These are phyloP conservation scores for Netelia virgata DNA, from an alignment of 2,888 invertebrate species.

Conservation along the genomic window DNA sequence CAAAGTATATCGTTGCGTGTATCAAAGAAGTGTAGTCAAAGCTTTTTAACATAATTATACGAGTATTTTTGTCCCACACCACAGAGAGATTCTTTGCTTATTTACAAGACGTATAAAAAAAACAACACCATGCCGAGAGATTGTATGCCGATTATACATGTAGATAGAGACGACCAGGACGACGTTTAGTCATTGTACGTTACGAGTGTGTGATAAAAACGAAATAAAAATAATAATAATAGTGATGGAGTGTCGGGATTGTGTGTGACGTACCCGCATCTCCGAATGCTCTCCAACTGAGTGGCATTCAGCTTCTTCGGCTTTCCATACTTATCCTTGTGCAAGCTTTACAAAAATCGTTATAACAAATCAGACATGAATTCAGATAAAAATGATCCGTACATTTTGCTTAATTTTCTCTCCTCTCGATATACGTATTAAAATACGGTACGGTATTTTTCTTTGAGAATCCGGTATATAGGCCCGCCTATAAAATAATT, in stretches of 20 bases:
- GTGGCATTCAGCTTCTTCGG: slow-evolving; percentile 92
- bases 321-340: slow-evolving; percentile 94
- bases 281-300: slow-evolving; percentile 92
- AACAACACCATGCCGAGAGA: slow-evolving; percentile 64
- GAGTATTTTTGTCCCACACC: slow-evolving; percentile 57
- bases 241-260: slow-evolving; percentile 75
- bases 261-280: slow-evolving; percentile 89
- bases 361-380: slow-evolving; percentile 76
- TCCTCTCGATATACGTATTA: neutral
- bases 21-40: neutral
- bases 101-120: slow-evolving; percentile 43
- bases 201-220: slow-evolving; percentile 21
- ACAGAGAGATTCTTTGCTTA: slow-evolving; percentile 38
- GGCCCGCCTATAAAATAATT: neutral
- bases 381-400: slow-evolving; percentile 28
- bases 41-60: slow-evolving; percentile 21
- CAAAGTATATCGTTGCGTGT: neutral
- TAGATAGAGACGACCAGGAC: slow-evolving; percentile 14
- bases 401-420: slow-evolving; percentile 23
- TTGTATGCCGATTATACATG: slow-evolving; percentile 47
- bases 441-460: neutral
- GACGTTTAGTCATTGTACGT: slow-evolving; percentile 63
- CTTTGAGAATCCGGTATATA: neutral
- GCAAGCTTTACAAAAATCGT: slow-evolving; percentile 91
- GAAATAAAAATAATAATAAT: slow-evolving; percentile 19